Conservation (phyloP, 2,113 vertebrate genomes). For the Varanus salvator region DNA sequence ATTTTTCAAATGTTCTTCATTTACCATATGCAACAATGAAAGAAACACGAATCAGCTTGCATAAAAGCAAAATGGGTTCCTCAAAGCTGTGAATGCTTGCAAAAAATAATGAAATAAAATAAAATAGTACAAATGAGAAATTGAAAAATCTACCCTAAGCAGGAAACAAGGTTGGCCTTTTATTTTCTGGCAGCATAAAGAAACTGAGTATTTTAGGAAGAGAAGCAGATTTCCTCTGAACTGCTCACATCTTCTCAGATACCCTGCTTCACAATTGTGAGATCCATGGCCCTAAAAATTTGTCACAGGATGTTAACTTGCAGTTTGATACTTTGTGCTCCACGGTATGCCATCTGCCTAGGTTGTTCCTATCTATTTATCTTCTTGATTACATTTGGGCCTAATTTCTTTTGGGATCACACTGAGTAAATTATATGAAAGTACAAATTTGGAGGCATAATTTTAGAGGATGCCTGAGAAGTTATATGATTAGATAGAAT, state of each 20-base stretch:
- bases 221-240: neutral
- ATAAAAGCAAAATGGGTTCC: neutral
- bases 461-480: neutral
- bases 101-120: neutral
- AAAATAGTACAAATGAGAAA: neutral
- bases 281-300: neutral
- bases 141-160: neutral
- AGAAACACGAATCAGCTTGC: neutral
- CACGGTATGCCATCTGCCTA: neutral
- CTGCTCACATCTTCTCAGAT: neutral
- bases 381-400: neutral
- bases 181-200: neutral
- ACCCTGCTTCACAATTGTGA: neutral
- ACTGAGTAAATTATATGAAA: neutral
- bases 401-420: neutral
- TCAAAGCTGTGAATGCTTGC: neutral
- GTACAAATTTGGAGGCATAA: neutral
- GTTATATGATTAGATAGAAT: neutral
- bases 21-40: slow-evolving; percentile 13
- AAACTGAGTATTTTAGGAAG: neutral
- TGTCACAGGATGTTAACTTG: neutral
- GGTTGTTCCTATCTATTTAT: neutral
- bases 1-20: slow-evolving; percentile 23
- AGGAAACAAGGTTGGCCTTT: neutral
- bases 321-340: neutral